Evolutionary conservation across 1,140 invertebrate species (phyloP).

Genomic region (Danaus melanippus): DNA sequence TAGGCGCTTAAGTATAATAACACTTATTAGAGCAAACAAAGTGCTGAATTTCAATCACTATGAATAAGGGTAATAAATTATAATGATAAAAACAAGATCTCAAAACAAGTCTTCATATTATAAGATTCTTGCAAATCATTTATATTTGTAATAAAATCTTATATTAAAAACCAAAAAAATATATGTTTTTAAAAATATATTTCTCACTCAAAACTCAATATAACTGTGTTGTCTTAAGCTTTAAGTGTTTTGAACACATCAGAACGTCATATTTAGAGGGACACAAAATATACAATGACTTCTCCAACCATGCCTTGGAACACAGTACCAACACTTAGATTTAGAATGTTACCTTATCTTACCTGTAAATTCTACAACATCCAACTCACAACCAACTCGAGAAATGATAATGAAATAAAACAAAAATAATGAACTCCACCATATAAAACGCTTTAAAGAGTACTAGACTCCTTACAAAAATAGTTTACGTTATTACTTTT

Average conservation of each 20-base stretch:
- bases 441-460: slow-evolving; percentile 61
- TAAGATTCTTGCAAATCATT: not conserved
- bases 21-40: too few relatives aligned
- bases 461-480: slow-evolving; percentile 64
- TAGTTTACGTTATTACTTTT: slow-evolving; percentile 65
- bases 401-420: slow-evolving; percentile 9
- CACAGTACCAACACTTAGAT: slow-evolving; percentile 30
- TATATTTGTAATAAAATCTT: not conserved
- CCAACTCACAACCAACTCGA: slow-evolving; percentile 11
- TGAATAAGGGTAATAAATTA: too few relatives aligned
- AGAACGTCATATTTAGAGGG: slow-evolving; percentile 45
- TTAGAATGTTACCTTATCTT: slow-evolving; percentile 8
- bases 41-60: too few relatives aligned
- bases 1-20: slow-evolving; percentile 4
- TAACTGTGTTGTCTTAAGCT: slow-evolving; percentile 49
- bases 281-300: slow-evolving; percentile 20
- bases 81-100: too few relatives aligned
- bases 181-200: slow-evolving; percentile 7
- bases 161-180: not conserved
- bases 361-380: slow-evolving; percentile 10
- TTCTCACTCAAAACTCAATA: slow-evolving; percentile 50
- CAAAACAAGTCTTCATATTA: too few relatives aligned
- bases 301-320: slow-evolving; percentile 35
- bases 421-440: slow-evolving; percentile 44
- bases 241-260: slow-evolving; percentile 64